phyloP scores from a whole-genome alignment of 2,888 invertebrate genomes.

The Entomobrya proxima region DNA sequence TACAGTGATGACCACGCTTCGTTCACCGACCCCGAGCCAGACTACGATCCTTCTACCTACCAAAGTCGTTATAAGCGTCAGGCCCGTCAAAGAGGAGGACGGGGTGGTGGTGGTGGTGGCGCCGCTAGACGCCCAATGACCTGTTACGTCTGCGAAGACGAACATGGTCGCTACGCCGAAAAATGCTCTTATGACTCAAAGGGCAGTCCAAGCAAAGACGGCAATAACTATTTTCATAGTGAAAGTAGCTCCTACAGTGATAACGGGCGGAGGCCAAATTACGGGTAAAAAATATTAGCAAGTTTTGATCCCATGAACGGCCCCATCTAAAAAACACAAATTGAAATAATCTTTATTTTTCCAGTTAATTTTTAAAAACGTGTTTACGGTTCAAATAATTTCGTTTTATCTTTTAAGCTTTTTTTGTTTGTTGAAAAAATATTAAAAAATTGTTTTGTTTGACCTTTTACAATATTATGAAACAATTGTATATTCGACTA shows the following conservation, averaged over 20 bases:
- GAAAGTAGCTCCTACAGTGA: constrained; percentile 73
- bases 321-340: background rate
- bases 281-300: constrained; percentile 65
- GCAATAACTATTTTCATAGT: constrained; percentile 75
- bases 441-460: no score
- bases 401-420: no score
- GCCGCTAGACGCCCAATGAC: constrained; percentile 75
- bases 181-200: constrained; percentile 86
- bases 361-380: no score
- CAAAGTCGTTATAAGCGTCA: constrained; percentile 76
- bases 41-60: constrained; percentile 74
- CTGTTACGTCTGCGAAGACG: constrained; percentile 81
- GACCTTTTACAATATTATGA: no score
- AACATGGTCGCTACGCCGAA: constrained; percentile 78
- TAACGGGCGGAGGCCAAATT: constrained; percentile 70
- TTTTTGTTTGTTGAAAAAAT: no score
- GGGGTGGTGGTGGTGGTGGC: constrained; percentile 49
- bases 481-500: no score
- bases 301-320: background rate
- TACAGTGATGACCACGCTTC: constrained; percentile 69
- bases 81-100: constrained; percentile 78
- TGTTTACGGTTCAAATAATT: no score
- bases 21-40: constrained; percentile 71
- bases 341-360: background rate
- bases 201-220: constrained; percentile 79